Percentiles rank a stretch among this genome's conserved stretches.
phyloP scores from a whole-genome alignment of 1,140 invertebrate species.

The Lucilia cuprina region DNA sequence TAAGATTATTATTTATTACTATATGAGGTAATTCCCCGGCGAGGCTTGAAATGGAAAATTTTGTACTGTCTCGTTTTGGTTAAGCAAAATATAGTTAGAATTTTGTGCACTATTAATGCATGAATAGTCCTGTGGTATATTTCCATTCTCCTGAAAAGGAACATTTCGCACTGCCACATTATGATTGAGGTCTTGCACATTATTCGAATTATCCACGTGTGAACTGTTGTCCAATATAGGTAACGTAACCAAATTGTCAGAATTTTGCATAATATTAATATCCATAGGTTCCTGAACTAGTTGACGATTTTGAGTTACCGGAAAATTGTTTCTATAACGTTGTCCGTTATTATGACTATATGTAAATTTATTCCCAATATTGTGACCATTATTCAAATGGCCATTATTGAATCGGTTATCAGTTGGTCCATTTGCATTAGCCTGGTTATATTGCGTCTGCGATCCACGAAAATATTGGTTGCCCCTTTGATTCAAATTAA shows the following conservation, averaged over 20 bases:
- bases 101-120: background rate
- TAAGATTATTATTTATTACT: background rate
- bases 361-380: background rate
- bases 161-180: background rate
- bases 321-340: background rate
- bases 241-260: background rate
- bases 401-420: background rate
- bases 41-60: slow-evolving; percentile 1
- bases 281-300: background rate
- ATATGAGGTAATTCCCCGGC: background rate
- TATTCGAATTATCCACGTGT: background rate
- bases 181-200: background rate
- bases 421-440: background rate
- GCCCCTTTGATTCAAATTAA: background rate
- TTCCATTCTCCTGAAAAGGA: too few relatives aligned
- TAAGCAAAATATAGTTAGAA: background rate
- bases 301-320: background rate
- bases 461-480: background rate
- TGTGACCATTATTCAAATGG: background rate
- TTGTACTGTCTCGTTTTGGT: background rate
- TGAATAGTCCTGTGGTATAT: too few relatives aligned
- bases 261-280: background rate
- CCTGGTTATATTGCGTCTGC: background rate
- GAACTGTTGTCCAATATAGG: background rate
- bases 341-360: background rate